phyloP scores from a whole-genome alignment of 2,113 vertebrate species.

The Phylloscopus trochiloides region DNA sequence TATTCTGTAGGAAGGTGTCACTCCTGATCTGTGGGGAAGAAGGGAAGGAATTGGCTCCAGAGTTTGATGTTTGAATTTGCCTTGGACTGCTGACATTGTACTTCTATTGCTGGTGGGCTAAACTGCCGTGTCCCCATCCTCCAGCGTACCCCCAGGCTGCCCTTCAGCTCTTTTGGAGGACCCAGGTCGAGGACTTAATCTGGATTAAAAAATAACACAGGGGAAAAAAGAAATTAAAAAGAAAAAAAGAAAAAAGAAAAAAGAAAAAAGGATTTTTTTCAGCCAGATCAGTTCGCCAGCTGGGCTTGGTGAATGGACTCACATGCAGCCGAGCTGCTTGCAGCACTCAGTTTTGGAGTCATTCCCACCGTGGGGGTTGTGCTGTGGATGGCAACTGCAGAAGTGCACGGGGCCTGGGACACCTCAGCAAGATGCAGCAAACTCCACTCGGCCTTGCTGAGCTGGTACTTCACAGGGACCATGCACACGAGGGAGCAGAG shows the following conservation, averaged over 20 bases:
- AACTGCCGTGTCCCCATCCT: not conserved
- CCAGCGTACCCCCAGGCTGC: not conserved
- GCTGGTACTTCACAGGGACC: not conserved
- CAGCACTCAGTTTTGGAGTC: not conserved
- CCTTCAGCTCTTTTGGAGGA: not conserved
- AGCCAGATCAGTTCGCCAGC: not conserved
- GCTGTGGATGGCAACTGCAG: not conserved
- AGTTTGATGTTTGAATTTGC: not conserved
- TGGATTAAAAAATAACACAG: not conserved
- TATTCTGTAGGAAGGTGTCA: not conserved
- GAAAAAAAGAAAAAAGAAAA: not conserved
- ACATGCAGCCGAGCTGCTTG: not conserved
- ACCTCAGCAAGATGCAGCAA: not conserved
- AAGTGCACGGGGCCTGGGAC: not conserved
- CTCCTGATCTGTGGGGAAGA: not conserved
- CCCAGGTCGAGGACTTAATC: not conserved
- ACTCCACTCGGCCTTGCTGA: not conserved
- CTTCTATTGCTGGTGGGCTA: not conserved
- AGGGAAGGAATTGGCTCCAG: not conserved
- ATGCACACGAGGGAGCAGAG: not conserved
- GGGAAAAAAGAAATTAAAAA: not conserved
- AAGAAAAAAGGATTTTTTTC: not conserved
- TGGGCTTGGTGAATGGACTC: rapidly evolving
- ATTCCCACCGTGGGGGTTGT: not conserved
- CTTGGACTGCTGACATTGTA: not conserved